phyloP scores from a whole-genome alignment of 2,113 vertebrate genomes.

The Callocephalon fimbriatum region DNA sequence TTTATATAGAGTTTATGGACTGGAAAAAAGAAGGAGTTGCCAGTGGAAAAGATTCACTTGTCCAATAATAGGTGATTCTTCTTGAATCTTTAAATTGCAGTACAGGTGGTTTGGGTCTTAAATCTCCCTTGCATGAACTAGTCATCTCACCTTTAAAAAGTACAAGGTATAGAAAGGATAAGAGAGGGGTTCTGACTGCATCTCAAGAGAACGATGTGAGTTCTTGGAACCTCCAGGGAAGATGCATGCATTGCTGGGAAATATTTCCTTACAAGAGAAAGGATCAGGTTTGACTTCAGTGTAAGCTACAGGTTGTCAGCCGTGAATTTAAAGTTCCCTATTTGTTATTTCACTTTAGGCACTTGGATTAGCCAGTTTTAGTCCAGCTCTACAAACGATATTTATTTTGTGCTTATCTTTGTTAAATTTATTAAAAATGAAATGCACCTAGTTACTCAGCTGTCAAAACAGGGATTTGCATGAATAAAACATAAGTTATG shows the following conservation, averaged over 20 bases:
- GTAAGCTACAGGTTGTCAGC: not conserved
- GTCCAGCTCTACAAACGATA: not conserved
- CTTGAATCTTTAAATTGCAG: not conserved
- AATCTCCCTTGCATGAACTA: not conserved
- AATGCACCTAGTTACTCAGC: not conserved
- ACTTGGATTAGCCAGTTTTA: not conserved
- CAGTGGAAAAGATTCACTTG: not conserved
- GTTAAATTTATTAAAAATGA: slow-evolving; percentile 20
- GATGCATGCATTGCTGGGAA: not conserved
- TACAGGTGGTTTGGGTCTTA: not conserved
- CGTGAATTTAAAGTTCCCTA: not conserved
- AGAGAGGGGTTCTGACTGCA: not conserved
- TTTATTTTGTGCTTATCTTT: slow-evolving; percentile 9
- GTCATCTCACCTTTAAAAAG: not conserved
- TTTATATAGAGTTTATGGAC: not conserved
- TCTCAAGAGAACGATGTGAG: not conserved
- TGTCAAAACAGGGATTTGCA: slow-evolving; percentile 15
- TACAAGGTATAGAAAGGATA: not conserved
- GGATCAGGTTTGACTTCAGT: not conserved
- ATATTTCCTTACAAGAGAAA: not conserved
- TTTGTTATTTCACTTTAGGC: not conserved
- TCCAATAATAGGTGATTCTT: not conserved
- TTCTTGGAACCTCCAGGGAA: not conserved
- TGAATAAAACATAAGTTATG: slow-evolving; percentile 11
- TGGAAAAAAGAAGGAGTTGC: not conserved